Conservation (phyloP, 2,797 vertebrate species). For the Artibeus lituratus region DNA sequence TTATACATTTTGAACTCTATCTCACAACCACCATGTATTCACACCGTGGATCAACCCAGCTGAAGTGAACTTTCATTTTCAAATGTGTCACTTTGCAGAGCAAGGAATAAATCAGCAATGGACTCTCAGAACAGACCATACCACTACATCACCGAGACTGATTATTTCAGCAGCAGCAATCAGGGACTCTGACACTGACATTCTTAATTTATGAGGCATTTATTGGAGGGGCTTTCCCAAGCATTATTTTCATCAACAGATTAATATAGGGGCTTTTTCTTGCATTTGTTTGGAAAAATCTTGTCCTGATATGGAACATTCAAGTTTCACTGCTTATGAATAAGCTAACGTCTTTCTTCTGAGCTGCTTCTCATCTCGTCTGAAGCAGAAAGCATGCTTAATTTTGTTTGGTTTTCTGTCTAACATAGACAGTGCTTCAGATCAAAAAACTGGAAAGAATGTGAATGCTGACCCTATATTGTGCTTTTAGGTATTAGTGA, state of each 20-base stretch:
- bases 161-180: not conserved
- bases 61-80: not conserved
- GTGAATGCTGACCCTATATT: not conserved
- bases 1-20: not conserved
- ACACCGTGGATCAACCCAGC: not conserved
- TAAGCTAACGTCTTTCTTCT: not conserved
- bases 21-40: not conserved
- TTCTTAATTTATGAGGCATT: not conserved
- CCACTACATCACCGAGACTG: not conserved
- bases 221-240: constrained; percentile 51
- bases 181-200: not conserved
- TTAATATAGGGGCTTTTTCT: constrained; percentile 68
- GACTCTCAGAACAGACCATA: not conserved
- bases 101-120: not conserved
- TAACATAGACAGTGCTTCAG: not conserved
- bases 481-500: not conserved
- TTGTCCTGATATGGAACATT: not conserved
- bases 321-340: not conserved
- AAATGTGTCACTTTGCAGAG: not conserved
- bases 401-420: not conserved
- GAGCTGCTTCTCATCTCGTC: not conserved
- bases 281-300: constrained; percentile 47
- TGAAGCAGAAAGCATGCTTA: not conserved
- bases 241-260: constrained; percentile 46
- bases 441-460: not conserved